A percentile compares a stretch with the other conserved stretches of the same genome.
Evolutionary conservation across 2,797 vertebrate genomes (phyloP).

Genomic region (Synanceia verrucosa): DNA sequence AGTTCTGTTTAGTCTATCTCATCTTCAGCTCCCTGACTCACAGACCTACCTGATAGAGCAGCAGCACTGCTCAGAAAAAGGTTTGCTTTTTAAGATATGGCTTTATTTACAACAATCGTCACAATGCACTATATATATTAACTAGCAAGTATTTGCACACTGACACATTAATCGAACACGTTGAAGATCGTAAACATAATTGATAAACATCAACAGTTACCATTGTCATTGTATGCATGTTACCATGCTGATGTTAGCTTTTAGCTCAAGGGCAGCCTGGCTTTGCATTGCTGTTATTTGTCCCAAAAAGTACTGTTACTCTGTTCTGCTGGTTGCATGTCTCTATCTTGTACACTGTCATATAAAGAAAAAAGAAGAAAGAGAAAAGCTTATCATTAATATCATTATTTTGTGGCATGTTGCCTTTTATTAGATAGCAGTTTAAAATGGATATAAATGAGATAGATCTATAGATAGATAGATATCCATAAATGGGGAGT

Average conservation of each 20-base stretch:
- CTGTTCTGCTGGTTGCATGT: neutral
- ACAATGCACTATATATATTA: neutral
- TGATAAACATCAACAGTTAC: too few species aligned
- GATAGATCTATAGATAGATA: too few species aligned
- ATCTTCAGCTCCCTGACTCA: neutral
- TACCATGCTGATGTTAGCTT: too few species aligned
- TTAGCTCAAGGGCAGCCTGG: too few species aligned
- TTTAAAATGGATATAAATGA: neutral
- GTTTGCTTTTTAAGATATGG: neutral
- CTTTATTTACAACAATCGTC: neutral
- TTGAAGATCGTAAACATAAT: too few species aligned
- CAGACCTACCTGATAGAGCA: neutral
- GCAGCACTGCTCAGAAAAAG: neutral
- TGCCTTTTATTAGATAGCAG: too few species aligned
- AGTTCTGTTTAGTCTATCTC: neutral
- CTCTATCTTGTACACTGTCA: neutral
- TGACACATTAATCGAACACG: too few species aligned
- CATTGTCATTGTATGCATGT: neutral
- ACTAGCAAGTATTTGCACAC: too few species aligned
- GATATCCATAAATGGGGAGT: neutral
- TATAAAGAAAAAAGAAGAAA: neutral
- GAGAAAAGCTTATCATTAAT: neutral
- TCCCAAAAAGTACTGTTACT: neutral
- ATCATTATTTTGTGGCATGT: too few species aligned
- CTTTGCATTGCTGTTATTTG: fast-evolving